A percentile compares a stretch with the other conserved stretches of the same genome.
Conservation (phyloP, 2,888 invertebrate species). For the Pantelozetes paolii region DNA sequence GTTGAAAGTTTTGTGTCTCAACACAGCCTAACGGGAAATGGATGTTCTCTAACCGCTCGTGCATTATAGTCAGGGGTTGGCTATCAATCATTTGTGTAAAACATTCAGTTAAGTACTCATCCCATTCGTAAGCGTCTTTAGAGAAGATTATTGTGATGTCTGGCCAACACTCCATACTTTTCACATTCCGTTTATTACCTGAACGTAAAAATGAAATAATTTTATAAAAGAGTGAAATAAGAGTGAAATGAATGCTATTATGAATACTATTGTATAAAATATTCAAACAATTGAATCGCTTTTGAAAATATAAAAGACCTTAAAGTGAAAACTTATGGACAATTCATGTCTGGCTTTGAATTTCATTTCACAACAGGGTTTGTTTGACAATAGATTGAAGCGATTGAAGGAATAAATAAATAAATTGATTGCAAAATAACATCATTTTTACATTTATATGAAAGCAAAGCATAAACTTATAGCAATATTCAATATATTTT, state of each 20-base stretch:
- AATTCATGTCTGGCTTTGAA: too few relatives aligned
- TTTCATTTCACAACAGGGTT: too few relatives aligned
- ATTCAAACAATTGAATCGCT: neutral
- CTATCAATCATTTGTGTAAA: constrained; percentile 40
- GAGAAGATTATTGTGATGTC: constrained; percentile 45
- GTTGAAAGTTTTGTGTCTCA: constrained; percentile 37
- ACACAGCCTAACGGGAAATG: constrained; percentile 42
- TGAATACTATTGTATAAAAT: neutral
- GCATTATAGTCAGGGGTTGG: constrained; percentile 27
- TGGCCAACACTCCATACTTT: constrained; percentile 34
- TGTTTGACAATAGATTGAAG: too few relatives aligned
- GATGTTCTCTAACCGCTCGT: constrained; percentile 43
- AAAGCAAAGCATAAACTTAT: too few relatives aligned
- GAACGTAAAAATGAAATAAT: neutral
- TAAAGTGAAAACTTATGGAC: too few relatives aligned
- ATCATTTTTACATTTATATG: too few relatives aligned
- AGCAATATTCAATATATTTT: too few relatives aligned
- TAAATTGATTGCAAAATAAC: too few relatives aligned
- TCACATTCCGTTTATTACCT: constrained; percentile 23
- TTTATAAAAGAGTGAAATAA: neutral
- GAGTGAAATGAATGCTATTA: too few relatives aligned
- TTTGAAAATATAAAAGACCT: too few relatives aligned
- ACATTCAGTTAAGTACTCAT: constrained; percentile 43
- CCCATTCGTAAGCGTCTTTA: constrained; percentile 46
- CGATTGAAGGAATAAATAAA: too few relatives aligned